Evolutionary conservation across 2,113 vertebrate genomes (phyloP), one percentile per base, ranked within the genome.

Genomic region (Lepisosteus osseus): DNA sequence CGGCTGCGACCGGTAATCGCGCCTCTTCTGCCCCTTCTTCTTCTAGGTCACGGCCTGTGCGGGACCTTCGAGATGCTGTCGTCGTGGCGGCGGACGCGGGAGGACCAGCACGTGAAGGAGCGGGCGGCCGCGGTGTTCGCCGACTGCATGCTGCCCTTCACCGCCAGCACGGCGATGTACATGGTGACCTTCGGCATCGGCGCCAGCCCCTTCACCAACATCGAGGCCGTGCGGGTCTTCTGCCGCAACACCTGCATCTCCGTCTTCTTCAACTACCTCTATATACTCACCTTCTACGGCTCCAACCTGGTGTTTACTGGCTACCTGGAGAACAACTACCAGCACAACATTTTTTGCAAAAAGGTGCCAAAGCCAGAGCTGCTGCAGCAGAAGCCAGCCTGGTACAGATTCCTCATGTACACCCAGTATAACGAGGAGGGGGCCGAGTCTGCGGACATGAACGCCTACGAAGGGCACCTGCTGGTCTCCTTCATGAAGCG

Each of bases 21-120:
- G 29, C 29, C 81, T 88, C 77, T 85, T 78, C 91, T 84, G 92
- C 84, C 88, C n/a, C 90, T 84, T 81, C 74, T 84, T 81, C 74
- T 69, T 68, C 72, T 88, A 99, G 97, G 97, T 87, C 97, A 99
- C 78, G 96, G 97, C 74, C 94, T 99, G 76, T 98, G 97, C 63
- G 97, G 97, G 80, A 97, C 95, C 82, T 99, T 99, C 70, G 97
- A 99, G 92, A 99, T 99, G 93, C 88, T 99, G 83, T 98, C 97
- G 61, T 98, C 97, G 45, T 99, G 97, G 97, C 92, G 97, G 66
- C 94, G 96, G 79, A 99, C 95, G 12, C 93, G 94, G 74, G 97
- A 99, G 91, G 96, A 99, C 87, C 96, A 99, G 89, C 97, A 98
- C 0, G 97, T 99, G 75, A 99, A 98, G 90, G 97, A 99, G 86